Evolutionary conservation across 2,113 vertebrate species (phyloP), one percentile per base, ranked within the genome.

Genomic region (Nerophis ophidion): DNA sequence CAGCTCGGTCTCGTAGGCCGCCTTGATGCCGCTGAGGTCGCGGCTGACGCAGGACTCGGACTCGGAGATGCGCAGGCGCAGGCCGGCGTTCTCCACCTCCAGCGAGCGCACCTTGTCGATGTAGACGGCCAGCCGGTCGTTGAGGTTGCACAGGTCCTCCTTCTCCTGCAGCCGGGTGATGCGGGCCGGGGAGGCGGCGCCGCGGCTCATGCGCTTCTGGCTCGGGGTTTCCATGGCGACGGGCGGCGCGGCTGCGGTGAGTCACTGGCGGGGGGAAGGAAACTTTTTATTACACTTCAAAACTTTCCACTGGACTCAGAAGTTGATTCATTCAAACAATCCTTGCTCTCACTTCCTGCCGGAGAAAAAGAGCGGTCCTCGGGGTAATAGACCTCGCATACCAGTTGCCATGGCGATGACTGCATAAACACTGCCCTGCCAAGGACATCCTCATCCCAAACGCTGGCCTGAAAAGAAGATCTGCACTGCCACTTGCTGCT

Each of bases 141-240:
- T 99, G 66, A 99, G 94, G 87, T 98, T 96, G 83, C 92, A 89
- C 74, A 99, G 86, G 16, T 99, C 97, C 65, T 99, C 95, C 83
- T 99, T 99, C 90, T 99, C 97, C 90, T 99, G 96, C 79, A 97
- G 76, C 4, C 97, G 90, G 11, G 94, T 94, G 90, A 99, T 97
- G 40, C 96, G 94, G 38, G 93, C 88, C 0, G 97, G 96, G 0
- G 95, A 96, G 86, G 91, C 51, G 77, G 62, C 12, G 6, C 71
- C 52, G 38, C 89, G 85, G 85, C 79, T 72, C 77, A 68, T 82
- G 61, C 93, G 89, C 75, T 92, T 94, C 68, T 94, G 93, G 64
- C 86, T 84, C 5, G 95, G 93, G 55, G 93, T 94, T 88, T 95
- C 94, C 95, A 94, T 95, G 77, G 86, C 72, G 52, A 70, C 66